A percentile compares a stretch with the other conserved stretches of the same genome.
These are phyloP conservation scores for Cryptoprocta ferox DNA, from an alignment of 2,797 vertebrate genomes.

Conservation along the genomic window DNA sequence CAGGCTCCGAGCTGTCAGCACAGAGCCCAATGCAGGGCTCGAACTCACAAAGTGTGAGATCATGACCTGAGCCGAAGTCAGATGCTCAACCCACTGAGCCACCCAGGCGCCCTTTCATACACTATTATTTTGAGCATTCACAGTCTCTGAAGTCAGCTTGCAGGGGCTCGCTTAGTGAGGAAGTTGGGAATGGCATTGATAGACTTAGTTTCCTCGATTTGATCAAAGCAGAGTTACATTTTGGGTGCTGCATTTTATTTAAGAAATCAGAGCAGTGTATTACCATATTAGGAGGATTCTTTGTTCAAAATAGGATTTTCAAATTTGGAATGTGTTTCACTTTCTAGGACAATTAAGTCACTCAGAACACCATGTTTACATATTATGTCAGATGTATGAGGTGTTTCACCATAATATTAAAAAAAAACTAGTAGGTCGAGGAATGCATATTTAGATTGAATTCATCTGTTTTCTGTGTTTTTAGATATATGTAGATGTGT, in stretches of 20 bases:
- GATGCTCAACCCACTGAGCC: too few species aligned
- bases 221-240: not conserved
- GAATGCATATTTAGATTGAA: not conserved
- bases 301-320: constrained; percentile 58
- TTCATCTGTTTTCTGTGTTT: constrained; percentile 26
- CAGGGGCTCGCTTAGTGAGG: not conserved
- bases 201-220: not conserved
- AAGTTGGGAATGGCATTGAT: not conserved
- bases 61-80: too few species aligned
- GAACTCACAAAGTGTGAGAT: too few species aligned
- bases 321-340: constrained; percentile 40
- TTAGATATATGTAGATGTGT: not conserved
- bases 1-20: too few species aligned
- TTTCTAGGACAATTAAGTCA: constrained; percentile 64
- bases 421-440: not conserved
- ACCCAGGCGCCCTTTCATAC: too few species aligned
- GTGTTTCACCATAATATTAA: constrained; percentile 40
- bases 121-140: not conserved
- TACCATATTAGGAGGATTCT: not conserved
- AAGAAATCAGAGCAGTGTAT: not conserved
- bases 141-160: not conserved
- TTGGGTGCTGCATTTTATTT: not conserved
- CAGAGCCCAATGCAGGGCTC: too few species aligned
- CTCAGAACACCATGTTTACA: constrained; percentile 28
- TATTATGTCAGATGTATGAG: constrained; percentile 54